phyloP scores from a whole-genome alignment of 2,113 vertebrate species.

The Chionis minor region DNA sequence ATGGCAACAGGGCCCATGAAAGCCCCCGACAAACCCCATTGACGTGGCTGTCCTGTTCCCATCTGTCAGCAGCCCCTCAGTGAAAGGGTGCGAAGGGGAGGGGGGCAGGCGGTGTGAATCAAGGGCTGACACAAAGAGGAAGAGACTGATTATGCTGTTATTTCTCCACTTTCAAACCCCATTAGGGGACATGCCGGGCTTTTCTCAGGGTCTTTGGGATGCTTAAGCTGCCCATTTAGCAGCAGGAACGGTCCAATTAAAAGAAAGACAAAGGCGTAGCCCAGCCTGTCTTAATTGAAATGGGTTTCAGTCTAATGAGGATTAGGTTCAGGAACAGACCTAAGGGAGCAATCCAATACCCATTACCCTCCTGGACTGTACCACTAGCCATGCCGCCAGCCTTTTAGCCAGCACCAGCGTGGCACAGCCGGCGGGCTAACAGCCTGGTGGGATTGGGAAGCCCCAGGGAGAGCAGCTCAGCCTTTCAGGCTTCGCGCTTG shows the following conservation, averaged over 20 bases:
- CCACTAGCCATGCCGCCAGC: neutral
- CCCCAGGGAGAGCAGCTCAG: neutral
- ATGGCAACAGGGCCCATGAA: conserved; percentile 78
- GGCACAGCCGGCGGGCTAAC: neutral
- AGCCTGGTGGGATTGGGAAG: neutral
- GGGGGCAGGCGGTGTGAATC: conserved; percentile 52
- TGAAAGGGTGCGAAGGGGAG: conserved; percentile 75
- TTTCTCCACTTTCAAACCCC: conserved; percentile 78
- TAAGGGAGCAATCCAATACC: conserved; percentile 66
- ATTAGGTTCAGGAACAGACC: conserved; percentile 67
- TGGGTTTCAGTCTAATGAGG: conserved; percentile 73
- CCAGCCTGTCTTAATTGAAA: conserved; percentile 84
- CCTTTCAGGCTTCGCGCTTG: neutral
- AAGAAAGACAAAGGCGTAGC: conserved; percentile 60
- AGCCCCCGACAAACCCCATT: conserved; percentile 81
- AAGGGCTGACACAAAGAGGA: conserved; percentile 53
- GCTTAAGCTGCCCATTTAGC: conserved; percentile 83
- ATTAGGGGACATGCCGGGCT: conserved; percentile 71
- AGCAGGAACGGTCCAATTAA: conserved; percentile 77
- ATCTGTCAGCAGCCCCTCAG: conserved; percentile 83
- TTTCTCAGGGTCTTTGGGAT: conserved; percentile 74
- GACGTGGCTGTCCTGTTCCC: conserved; percentile 80
- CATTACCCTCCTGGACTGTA: neutral
- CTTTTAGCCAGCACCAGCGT: neutral
- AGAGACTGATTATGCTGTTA: conserved; percentile 85